A percentile compares a stretch with the other conserved stretches of the same genome.
These are phyloP conservation scores for Melieria omissa DNA, from an alignment of 2,888 invertebrate genomes.

Conservation along the genomic window DNA sequence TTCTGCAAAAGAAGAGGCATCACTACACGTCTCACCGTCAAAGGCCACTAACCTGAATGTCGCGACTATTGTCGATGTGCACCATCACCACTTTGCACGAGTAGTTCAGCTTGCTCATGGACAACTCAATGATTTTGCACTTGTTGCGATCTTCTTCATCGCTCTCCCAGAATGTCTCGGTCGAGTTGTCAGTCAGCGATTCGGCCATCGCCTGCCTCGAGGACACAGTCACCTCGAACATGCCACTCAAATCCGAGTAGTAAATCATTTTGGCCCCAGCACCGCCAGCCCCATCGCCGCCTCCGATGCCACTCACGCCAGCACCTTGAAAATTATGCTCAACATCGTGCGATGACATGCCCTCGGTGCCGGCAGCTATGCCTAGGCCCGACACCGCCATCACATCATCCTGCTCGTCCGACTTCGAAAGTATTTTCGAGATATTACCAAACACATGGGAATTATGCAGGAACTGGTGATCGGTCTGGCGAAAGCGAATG, in stretches of 20 bases:
- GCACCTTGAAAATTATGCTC: constrained; percentile 56
- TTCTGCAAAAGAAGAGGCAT: constrained; percentile 71
- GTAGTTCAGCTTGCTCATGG: constrained; percentile 70
- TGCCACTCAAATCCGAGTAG: constrained; percentile 64
- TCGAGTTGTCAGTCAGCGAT: constrained; percentile 91
- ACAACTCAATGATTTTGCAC: constrained; percentile 84
- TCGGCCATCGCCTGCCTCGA: constrained; percentile 94
- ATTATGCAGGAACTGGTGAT: constrained; percentile 88
- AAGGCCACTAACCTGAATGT: constrained; percentile 77
- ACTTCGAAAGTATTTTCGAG: constrained; percentile 92
- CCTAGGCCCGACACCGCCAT: constrained; percentile 57
- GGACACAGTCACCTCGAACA: constrained; percentile 77
- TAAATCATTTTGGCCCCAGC: constrained; percentile 58
- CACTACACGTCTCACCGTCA: neutral
- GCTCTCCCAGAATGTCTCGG: constrained; percentile 99
- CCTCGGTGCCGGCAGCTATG: constrained; percentile 48
- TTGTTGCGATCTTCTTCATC: constrained; percentile 96
- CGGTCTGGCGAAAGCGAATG: constrained; percentile 86
- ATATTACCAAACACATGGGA: constrained; percentile 96
- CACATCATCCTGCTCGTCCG: constrained; percentile 79
- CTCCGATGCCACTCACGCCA: constrained; percentile 4
- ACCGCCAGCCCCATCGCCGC: constrained; percentile 39
- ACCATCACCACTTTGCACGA: constrained; percentile 75
- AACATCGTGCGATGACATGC: constrained; percentile 52
- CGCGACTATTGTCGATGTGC: constrained; percentile 94